Evolutionary conservation across 1,140 invertebrate genomes (phyloP), one percentile per base, ranked within the genome.

Genomic region (Sycobia sp.): DNA sequence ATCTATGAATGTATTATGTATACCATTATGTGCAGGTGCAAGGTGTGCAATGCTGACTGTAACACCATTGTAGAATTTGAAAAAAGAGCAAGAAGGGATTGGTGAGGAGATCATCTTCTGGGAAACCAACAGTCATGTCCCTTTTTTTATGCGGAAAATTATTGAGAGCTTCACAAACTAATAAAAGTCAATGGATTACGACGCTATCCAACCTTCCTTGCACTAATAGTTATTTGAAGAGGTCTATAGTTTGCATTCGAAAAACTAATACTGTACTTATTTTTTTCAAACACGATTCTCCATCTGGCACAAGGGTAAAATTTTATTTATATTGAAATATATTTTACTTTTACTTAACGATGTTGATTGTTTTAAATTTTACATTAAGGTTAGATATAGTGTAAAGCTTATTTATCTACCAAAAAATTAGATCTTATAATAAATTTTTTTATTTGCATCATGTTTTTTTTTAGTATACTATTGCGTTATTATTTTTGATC

Each of bases 321-420:
- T 27, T 54, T 54, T 2, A 36, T 22, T 34, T 23, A n/a, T 22
- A 14, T 22, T 46, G 0, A 34, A 25, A 18, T 10, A 5, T 11
- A 34, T 34, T 7, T 38, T 36, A 27, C 46, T 27, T 46, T n/a
- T 22, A 38, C 29, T 36, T 56, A 47, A 11, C 34, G 23, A 62
- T 5, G 55, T 47, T 50, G 22, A 56, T 62, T 50, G 51, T 20
- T 43, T 4, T 16, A 29, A 14, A 36, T 47, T 36, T n/a, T 34
- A 2, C 9, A n/a, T 59, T 50, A 23, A 59, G 56, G 56, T 59
- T 59, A 59, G 7, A 36, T 25, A 32, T 32, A 32, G n/a, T n/a
- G n/a, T n/a, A n/a, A n/a, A n/a, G n/a, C n/a, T n/a, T n/a, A n/a
- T n/a, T n/a, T n/a, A n/a, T n/a, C n/a, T n/a, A 20, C 10, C 29